These are phyloP conservation scores for Heterohyrax brucei DNA, from an alignment of 2,797 vertebrate species.

Conservation along the genomic window DNA sequence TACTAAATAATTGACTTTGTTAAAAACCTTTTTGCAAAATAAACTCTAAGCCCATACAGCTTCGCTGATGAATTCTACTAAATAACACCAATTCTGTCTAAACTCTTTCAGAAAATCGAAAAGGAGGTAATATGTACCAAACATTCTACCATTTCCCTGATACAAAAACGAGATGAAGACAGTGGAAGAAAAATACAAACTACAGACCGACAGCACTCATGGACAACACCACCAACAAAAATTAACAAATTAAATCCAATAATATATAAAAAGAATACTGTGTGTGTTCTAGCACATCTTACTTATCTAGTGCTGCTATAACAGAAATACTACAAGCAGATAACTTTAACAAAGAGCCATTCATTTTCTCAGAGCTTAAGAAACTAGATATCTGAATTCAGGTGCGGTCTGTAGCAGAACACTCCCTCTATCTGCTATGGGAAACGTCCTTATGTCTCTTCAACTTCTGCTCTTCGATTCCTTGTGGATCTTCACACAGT, in stretches of 20 bases:
- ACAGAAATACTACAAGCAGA: too few species aligned
- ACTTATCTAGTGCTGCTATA: too few species aligned
- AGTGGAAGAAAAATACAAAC: slow-evolving; percentile 13
- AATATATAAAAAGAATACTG: not conserved
- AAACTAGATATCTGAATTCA: too few species aligned
- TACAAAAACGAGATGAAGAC: slow-evolving; percentile 39
- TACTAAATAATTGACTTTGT: not conserved
- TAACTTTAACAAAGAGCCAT: too few species aligned
- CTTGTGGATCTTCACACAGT: too few species aligned
- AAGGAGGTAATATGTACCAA: not conserved
- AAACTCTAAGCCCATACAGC: not conserved
- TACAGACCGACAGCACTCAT: not conserved
- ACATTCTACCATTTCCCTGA: not conserved
- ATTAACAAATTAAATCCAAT: too few species aligned
- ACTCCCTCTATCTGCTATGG: too few species aligned
- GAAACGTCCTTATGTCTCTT: too few species aligned
- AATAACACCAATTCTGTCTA: not conserved
- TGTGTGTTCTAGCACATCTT: not conserved
- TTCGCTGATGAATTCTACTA: not conserved
- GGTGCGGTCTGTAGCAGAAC: too few species aligned
- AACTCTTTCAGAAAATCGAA: slow-evolving; percentile 19
- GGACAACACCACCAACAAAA: not conserved
- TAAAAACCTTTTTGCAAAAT: not conserved
- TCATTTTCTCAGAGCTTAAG: too few species aligned
- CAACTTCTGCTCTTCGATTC: not conserved